phyloP scores from a whole-genome alignment of 2,113 vertebrate genomes.

The Takifugu flavidus region DNA sequence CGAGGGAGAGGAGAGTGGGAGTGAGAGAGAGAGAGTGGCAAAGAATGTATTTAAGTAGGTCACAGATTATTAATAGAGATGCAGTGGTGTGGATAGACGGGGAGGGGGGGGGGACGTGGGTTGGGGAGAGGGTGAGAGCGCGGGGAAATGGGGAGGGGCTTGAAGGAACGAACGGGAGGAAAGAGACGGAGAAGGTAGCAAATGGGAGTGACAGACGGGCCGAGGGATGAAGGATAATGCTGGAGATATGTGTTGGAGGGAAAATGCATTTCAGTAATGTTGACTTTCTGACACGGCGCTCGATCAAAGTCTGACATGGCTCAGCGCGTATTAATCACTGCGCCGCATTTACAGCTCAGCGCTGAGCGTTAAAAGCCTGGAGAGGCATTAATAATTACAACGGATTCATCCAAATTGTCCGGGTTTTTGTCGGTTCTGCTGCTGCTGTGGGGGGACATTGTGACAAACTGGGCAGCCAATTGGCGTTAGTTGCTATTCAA shows the following conservation, averaged over 20 bases:
- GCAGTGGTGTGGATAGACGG: slow-evolving; percentile 75
- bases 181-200: slow-evolving; percentile 56
- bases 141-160: slow-evolving; percentile 24
- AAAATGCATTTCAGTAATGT: slow-evolving; percentile 50
- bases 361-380: background rate
- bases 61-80: slow-evolving; percentile 84
- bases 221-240: slow-evolving; percentile 67
- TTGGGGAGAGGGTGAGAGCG: slow-evolving; percentile 37
- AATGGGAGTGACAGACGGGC: slow-evolving; percentile 48
- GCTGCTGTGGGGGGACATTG: background rate
- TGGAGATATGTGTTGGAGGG: slow-evolving; percentile 31
- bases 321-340: slow-evolving; percentile 34
- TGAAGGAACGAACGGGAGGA: slow-evolving; percentile 43
- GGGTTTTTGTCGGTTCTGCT: too few species aligned
- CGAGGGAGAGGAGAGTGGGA: slow-evolving; percentile 39
- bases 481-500: too few species aligned
- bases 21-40: slow-evolving; percentile 66
- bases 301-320: slow-evolving; percentile 42
- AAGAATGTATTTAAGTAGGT: slow-evolving; percentile 81
- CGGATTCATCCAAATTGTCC: too few species aligned
- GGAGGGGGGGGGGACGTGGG: slow-evolving; percentile 40
- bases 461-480: too few species aligned
- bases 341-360: slow-evolving; percentile 1
- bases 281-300: slow-evolving; percentile 47
- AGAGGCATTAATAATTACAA: too few species aligned